Base-by-base conservation (phyloP, 2,888 invertebrate species). In the Drosophila colorata region DNA sequence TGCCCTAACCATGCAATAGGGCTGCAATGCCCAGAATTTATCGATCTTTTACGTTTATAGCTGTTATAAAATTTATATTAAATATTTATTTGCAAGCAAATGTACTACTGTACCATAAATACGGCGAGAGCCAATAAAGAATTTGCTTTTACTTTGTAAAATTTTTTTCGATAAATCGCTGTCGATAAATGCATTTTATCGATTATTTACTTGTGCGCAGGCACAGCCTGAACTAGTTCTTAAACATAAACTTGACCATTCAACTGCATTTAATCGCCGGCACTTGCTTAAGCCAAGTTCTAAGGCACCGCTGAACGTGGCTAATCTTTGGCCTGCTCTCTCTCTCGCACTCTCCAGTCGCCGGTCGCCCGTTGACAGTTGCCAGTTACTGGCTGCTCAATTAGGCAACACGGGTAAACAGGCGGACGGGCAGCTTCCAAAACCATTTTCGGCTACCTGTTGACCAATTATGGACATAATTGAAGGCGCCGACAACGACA, bases 401-500 rank as follows among this genome's bases (percentile, higher is more conserved):
- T 75, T 78, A 78, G 75, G 79, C 64, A 74, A 68, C 78, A 57
- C 52, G 65, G 56, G 49, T 37, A 40, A 28, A 38, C 61, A n/a
- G 48, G n/a, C 38, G 13, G 28, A 5, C 38, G n/a, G 38, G 35
- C 20, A 31, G 77, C 56, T 20, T 43, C 78, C 69, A 63, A 78
- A 80, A 53, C 81, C 88, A 74, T 84, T 84, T 84, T 87, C 66
- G 83, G 88, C 83, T 84, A 84, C 83, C 83, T 84, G 83, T 84
- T 84, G 84, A 69, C 88, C 83, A 83, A 83, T 83, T 83, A 83
- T 83, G 88, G 87, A 58, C 87, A 83, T 83, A 84, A 84, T 88
- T 87, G 83, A 84, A 84, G 85, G 66, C 77, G 68, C 61, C 65
- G 83, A 58, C 81, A 74, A 68, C 80, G 71, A 61, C 63, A 49